These are phyloP conservation scores for Apostichopus japonicus DNA, from an alignment of 35 echinoderm and acorn worm genomes.

Conservation along the genomic window DNA sequence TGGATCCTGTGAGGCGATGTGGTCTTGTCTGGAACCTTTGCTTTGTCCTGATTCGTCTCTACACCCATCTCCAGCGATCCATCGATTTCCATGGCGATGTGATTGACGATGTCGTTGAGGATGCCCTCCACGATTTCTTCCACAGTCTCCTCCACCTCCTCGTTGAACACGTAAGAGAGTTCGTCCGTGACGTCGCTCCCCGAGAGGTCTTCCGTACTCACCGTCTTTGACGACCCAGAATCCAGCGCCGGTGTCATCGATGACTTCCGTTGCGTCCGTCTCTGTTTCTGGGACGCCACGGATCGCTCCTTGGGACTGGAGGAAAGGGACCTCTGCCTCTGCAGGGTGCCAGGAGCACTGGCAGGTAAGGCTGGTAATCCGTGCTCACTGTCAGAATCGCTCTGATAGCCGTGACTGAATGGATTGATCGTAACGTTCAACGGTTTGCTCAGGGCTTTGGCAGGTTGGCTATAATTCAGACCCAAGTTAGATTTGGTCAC, in stretches of 20 bases:
- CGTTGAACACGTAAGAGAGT: conserved; percentile 94
- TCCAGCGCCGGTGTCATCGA: conserved; percentile 29
- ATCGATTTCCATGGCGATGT: conserved; percentile 77
- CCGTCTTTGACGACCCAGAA: neutral
- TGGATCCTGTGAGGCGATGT: conserved; percentile 37
- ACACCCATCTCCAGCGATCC: conserved; percentile 19
- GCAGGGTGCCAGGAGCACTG: neutral
- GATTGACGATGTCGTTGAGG: conserved; percentile 69
- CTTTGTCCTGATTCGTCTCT: neutral
- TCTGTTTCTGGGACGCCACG: neutral
- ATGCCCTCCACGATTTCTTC: conserved; percentile 89
- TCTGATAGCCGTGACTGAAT: conserved; percentile 75
- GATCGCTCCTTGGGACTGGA: conserved; percentile 33
- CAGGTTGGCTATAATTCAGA: conserved; percentile 72
- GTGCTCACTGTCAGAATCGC: conserved; percentile 86
- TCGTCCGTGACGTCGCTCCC: conserved; percentile 74
- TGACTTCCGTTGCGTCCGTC: conserved; percentile 2
- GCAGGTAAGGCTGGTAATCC: neutral
- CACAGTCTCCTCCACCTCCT: conserved; percentile 81
- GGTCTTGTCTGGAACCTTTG: neutral
- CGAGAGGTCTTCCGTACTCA: conserved; percentile 77
- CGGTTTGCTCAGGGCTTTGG: conserved; percentile 76
- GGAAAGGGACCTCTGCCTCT: conserved; percentile 10
- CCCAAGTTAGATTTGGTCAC: conserved; percentile 83
- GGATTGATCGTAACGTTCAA: conserved; percentile 94